These are phyloP conservation scores for Belonocnema kinseyi DNA, from an alignment of 1,140 invertebrate species.

Conservation along the genomic window DNA sequence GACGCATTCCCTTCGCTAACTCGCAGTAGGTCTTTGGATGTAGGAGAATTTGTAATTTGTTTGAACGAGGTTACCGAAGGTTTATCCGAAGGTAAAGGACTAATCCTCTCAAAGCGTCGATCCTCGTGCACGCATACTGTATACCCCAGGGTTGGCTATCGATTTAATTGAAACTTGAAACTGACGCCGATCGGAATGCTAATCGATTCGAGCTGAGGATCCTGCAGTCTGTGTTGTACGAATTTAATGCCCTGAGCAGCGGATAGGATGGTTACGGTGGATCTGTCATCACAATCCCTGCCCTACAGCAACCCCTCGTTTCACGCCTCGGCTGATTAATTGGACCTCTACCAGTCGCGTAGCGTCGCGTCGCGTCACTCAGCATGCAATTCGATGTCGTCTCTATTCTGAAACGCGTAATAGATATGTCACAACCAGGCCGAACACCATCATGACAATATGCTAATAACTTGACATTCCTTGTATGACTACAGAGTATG, in stretches of 20 bases:
- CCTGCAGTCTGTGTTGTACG: constrained; percentile 34
- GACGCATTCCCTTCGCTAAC: background rate
- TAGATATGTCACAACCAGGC: constrained; percentile 75
- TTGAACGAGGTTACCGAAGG: constrained; percentile 21
- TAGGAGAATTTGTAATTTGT: constrained; percentile 24
- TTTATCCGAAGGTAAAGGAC: constrained; percentile 16
- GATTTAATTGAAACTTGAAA: constrained; percentile 57
- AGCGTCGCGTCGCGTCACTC: constrained; percentile 8
- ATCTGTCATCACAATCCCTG: constrained; percentile 70
- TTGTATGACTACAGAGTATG: background rate
- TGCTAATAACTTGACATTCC: constrained; percentile 54
- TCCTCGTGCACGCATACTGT: constrained; percentile 1
- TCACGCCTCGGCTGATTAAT: constrained; percentile 75
- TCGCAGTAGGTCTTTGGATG: constrained; percentile 1
- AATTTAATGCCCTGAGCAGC: constrained; percentile 61
- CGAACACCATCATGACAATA: constrained; percentile 70
- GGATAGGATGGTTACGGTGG: constrained; percentile 56
- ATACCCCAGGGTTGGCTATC: constrained; percentile 20
- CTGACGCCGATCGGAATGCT: constrained; percentile 51
- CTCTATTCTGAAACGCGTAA: constrained; percentile 71
- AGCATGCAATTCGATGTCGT: constrained; percentile 69
- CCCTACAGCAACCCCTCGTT: constrained; percentile 59
- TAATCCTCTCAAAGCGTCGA: constrained; percentile 46
- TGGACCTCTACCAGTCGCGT: constrained; percentile 61
- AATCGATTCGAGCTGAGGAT: constrained; percentile 54